phyloP scores from a whole-genome alignment of 2,797 vertebrate genomes.

The Cynodonichthys magdalenae region DNA sequence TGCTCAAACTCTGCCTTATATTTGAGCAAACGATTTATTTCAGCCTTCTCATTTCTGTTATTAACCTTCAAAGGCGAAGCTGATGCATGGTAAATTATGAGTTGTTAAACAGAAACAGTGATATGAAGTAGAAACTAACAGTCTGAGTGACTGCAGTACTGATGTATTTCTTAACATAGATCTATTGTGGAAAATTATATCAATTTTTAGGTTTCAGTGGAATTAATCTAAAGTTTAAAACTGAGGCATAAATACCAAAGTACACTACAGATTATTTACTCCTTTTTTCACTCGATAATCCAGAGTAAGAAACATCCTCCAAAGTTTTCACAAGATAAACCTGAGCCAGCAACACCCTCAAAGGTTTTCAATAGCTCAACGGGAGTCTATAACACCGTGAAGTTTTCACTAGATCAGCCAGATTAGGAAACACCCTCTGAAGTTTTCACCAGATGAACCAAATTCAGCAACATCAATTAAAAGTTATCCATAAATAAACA shows the following conservation, averaged over 20 bases:
- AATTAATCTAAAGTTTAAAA: not conserved
- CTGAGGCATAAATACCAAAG: not conserved
- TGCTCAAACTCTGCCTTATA: conserved; percentile 27
- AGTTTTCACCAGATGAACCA: no score
- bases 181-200: not conserved
- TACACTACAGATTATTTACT: not conserved
- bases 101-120: conserved; percentile 49
- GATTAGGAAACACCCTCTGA: no score
- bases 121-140: conserved; percentile 18
- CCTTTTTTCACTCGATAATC: no score
- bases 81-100: conserved; percentile 56
- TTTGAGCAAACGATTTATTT: conserved; percentile 41
- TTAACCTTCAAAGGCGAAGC: conserved; percentile 31
- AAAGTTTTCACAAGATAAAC: no score
- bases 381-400: no score
- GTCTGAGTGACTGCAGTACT: conserved; percentile 13
- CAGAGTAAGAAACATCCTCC: no score
- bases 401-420: no score
- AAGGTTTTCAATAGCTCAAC: no score
- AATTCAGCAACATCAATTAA: no score
- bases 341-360: no score
- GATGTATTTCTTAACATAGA: conserved; percentile 4
- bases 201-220: not conserved
- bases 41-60: conserved; percentile 28
- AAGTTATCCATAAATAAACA: no score